Evolutionary conservation across 2,797 vertebrate genomes (phyloP), one percentile per base, ranked within the genome.

Genomic region (Sparidentex hasta): DNA sequence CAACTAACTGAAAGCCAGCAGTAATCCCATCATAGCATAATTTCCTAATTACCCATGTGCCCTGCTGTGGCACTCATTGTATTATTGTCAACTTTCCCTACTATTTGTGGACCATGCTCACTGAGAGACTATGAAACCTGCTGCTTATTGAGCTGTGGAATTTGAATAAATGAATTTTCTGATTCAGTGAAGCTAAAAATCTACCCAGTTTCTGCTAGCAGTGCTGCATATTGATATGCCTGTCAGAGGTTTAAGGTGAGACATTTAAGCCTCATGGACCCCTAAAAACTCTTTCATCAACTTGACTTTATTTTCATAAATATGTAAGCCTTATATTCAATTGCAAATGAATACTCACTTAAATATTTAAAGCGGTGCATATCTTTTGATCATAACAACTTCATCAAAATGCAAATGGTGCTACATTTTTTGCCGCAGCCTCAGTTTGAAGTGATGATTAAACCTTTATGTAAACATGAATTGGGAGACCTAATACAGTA

Each of bases 151-250:
- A 80, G 57, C 72, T 58, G 29, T 8, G 67, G 18, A 67, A 78
- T 82, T 44, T 59, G 69, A 87, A 84, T 87, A 70, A 89, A 84
- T 80, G 1, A 38, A 87, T 90, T 88, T 85, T 90, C 76, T 80
- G 65, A 90, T 81, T 78, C 83, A 89, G 66, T 84, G 84, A 81
- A 75, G 83, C 74, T 75, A 69, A 88, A 93, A 87, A 84, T 85
- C 51, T 50, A 5, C 44, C 66, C 57, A 47, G 64, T 71, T 21
- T 23, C 73, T 81, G 43, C 61, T 46, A 61, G 48, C 75, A 71
- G 61, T 54, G 78, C 64, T 74, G 76, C 80, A 78, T 86, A 76
- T 83, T 78, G 51, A 87, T 82, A 64, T 29, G 47, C 23, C 64
- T 80, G 41, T 21, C 61, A 43, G 65, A 67, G 20, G 61, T 71